A percentile compares a stretch with the other conserved stretches of the same genome.
Evolutionary conservation across 2,888 invertebrate species (phyloP).

Genomic region (Cryptocephalus moraei): DNA sequence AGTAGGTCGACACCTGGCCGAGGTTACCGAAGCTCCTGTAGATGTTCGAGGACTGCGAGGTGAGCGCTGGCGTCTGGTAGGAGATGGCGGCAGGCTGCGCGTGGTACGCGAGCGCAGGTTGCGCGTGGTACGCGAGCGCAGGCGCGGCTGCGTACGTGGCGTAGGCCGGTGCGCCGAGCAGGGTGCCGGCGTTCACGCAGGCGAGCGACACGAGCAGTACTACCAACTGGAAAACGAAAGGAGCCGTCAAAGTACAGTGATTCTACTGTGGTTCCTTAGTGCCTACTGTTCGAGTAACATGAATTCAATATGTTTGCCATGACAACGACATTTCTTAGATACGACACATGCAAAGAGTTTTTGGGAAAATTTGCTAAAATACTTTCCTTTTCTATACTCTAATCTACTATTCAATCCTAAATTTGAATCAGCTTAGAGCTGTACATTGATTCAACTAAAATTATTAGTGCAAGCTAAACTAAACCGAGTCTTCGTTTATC

Average conservation of each 20-base stretch:
- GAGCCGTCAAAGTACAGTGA: background rate
- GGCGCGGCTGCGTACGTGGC: slow-evolving; percentile 16
- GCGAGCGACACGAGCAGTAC: slow-evolving; percentile 44
- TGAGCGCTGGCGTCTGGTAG: slow-evolving; percentile 43
- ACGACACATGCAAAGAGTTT: no score
- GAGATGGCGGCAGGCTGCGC: slow-evolving; percentile 30
- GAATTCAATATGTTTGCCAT: no score
- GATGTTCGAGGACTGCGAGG: slow-evolving; percentile 51
- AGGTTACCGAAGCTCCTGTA: slow-evolving; percentile 55
- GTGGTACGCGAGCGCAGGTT: slow-evolving; percentile 21
- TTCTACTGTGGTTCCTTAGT: no score
- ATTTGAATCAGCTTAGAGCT: no score
- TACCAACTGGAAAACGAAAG: slow-evolving; percentile 36
- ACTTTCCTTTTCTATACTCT: no score
- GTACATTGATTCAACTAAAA: no score
- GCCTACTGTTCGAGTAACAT: no score
- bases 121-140: slow-evolving; percentile 40
- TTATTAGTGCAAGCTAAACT: no score
- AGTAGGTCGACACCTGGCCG: slow-evolving; percentile 58
- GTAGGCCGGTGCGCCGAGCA: slow-evolving; percentile 34
- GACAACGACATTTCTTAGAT: no score
- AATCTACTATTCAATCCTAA: no score
- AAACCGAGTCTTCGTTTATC: no score
- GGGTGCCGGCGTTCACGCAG: slow-evolving; percentile 46
- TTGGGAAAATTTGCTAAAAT: no score